A percentile compares a stretch with the other conserved stretches of the same genome.
Conservation (phyloP, 2,113 vertebrate genomes). For the Hippolais icterina region DNA sequence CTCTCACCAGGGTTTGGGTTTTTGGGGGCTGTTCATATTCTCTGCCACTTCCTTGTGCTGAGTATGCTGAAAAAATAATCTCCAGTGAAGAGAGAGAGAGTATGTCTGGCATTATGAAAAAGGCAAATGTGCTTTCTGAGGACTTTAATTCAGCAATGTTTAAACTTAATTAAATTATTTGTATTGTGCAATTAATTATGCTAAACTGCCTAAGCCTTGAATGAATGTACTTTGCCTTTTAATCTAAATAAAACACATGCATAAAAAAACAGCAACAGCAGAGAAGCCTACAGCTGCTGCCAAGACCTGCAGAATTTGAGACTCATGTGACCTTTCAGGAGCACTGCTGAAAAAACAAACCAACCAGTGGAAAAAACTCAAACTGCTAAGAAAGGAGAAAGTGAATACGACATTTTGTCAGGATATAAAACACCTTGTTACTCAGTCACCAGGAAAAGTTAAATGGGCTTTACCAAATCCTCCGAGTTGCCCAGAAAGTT, state of each 20-base stretch:
- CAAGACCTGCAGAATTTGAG: neutral
- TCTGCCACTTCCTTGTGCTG: neutral
- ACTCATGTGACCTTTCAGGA: neutral
- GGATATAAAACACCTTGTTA: neutral
- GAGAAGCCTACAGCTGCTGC: neutral
- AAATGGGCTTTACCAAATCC: neutral
- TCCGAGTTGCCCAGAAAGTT: neutral
- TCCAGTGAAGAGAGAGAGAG: neutral
- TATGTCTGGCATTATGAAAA: neutral
- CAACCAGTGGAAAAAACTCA: neutral
- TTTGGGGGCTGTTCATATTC: neutral
- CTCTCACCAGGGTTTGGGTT: neutral
- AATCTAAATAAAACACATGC: constrained; percentile 24
- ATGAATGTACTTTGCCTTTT: constrained; percentile 28
- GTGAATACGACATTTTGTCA: neutral
- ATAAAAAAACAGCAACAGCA: neutral
- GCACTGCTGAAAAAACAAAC: neutral
- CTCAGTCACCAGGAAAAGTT: neutral
- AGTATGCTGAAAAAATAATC: neutral
- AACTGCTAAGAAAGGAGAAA: neutral
- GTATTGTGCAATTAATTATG: constrained; percentile 50
- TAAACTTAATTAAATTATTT: constrained; percentile 44
- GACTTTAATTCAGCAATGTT: constrained; percentile 3
- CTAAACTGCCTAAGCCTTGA: constrained; percentile 36
- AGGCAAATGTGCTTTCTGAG: neutral